These are phyloP conservation scores for Rhinoraja longicauda DNA, from an alignment of 2,797 vertebrate genomes.

Conservation along the genomic window DNA sequence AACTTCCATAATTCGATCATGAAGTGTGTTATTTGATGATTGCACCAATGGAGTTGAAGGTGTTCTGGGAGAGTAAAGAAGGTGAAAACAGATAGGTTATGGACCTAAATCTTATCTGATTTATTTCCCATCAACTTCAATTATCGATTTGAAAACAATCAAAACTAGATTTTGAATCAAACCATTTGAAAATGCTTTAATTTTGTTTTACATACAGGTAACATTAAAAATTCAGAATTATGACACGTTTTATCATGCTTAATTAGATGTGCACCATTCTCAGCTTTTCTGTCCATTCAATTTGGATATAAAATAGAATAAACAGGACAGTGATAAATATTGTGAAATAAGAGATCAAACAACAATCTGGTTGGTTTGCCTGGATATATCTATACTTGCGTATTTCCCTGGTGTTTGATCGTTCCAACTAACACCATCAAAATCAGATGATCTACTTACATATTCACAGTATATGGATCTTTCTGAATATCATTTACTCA, in stretches of 20 bases:
- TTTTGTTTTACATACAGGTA: neutral
- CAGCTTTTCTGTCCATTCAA: neutral
- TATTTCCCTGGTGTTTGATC: neutral
- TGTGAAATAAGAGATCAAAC: neutral
- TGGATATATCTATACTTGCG: neutral
- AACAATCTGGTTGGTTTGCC: neutral
- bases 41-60: neutral
- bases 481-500: neutral
- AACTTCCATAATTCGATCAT: neutral
- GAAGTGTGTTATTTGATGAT: neutral
- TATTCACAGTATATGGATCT: neutral
- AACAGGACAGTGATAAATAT: neutral
- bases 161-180: neutral
- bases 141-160: neutral
- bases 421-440: neutral
- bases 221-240: neutral
- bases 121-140: neutral
- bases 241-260: neutral
- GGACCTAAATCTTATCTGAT: neutral
- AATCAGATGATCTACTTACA: neutral
- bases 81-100: neutral
- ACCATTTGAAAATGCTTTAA: neutral
- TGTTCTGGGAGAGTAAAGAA: neutral
- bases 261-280: neutral
- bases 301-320: constrained; percentile 1